Evolutionary conservation across 1,140 invertebrate genomes (phyloP), one percentile per base, ranked within the genome.

Genomic region (Trachelipus rathkii): DNA sequence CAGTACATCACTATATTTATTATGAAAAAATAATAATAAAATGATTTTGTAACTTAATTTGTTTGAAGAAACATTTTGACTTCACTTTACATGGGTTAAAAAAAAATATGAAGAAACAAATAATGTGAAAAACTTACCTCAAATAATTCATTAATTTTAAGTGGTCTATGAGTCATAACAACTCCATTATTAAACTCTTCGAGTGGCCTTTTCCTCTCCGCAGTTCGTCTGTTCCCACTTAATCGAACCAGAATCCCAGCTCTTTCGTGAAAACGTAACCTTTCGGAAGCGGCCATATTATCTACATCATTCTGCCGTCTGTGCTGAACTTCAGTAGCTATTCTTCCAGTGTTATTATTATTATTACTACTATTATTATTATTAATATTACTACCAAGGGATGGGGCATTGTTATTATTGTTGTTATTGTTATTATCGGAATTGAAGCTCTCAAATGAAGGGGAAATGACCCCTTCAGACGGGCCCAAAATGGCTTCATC

Each of bases 101-200:
- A 6, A 3, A 33, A 1, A 33, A 33, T 33, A 33, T 33, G 33
- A 33, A 33, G 33, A 33, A 33, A 33, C 6, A 33, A 33, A 33
- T 33, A 33, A 6, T 6, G 33, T 33, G 50, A 15, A 15, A 60
- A 60, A 77, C 84, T 84, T 83, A 95, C 95, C 86, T 97, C 95
- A 85, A 97, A 98, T 4, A 97, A 85, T 85, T 97, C 95, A 83
- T 95, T 92, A 84, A 96, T 93, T 75, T 89, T 86, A 13, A 98
- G 84, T 0, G 93, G 90, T 71, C 95, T 88, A 83, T 95, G 93
- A 0, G 93, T 95, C 92, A 96, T 94, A 0, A 95, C 93, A 10
- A 96, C 93, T 7, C 93, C 94, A 85, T 96, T 95, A 85, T 95
- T 95, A 83, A 97, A 97, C 85, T 97, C 95, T 84, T 96, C 95